phyloP scores from a whole-genome alignment of 2,888 invertebrate species.

The Yponomeuta plumbellus region DNA sequence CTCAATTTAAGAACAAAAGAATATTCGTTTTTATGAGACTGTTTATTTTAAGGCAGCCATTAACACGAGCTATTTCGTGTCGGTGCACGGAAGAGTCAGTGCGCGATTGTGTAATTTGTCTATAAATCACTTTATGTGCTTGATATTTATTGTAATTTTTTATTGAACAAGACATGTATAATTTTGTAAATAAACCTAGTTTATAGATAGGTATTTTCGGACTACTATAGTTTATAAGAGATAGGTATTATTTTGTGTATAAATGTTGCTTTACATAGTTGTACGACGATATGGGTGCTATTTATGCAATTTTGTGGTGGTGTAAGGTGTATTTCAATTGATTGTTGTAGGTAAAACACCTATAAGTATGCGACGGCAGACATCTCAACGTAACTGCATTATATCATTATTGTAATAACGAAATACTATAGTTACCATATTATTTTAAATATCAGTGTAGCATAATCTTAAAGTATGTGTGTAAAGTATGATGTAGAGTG shows the following conservation, averaged over 20 bases:
- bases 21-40: slow-evolving; percentile 60
- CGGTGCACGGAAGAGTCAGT: neutral
- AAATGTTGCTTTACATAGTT: slow-evolving; percentile 55
- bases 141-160: slow-evolving; percentile 28
- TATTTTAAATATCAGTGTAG: slow-evolving; percentile 41
- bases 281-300: slow-evolving; percentile 73
- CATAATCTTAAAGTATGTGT: slow-evolving; percentile 63
- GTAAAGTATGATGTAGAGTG: slow-evolving; percentile 66
- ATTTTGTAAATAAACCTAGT: slow-evolving; percentile 57
- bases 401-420: slow-evolving; percentile 33
- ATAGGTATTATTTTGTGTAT: slow-evolving; percentile 31
- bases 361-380: neutral
- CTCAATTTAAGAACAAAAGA: slow-evolving; percentile 64
- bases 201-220: slow-evolving; percentile 52
- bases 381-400: neutral
- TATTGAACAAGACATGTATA: slow-evolving; percentile 47
- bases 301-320: slow-evolving; percentile 49
- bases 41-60: slow-evolving; percentile 66
- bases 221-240: slow-evolving; percentile 20
- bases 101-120: neutral
- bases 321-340: slow-evolving; percentile 60
- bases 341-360: slow-evolving; percentile 27
- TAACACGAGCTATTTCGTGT: slow-evolving; percentile 24
- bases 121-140: neutral
- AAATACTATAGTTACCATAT: slow-evolving; percentile 58